phyloP scores from a whole-genome alignment of 1,140 invertebrate species.

The Drosophila kikkawai region DNA sequence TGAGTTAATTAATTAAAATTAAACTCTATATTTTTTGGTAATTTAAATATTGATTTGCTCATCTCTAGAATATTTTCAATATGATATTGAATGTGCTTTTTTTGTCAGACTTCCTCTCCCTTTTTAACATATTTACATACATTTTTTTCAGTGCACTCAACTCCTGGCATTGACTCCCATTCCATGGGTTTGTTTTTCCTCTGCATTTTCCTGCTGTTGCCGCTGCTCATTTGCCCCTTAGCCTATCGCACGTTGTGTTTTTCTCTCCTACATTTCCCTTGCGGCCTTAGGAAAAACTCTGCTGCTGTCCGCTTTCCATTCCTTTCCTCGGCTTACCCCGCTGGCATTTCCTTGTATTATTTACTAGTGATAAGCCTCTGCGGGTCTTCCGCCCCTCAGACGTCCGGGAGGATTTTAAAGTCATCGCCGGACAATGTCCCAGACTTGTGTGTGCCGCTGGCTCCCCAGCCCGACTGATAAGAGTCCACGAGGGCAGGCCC shows the following conservation, averaged over 20 bases:
- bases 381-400: constrained; percentile 64
- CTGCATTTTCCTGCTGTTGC: constrained; percentile 27
- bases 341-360: constrained; percentile 57
- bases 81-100: neutral
- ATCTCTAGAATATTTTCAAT: neutral
- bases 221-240: constrained; percentile 23
- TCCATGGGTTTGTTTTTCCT: constrained; percentile 63
- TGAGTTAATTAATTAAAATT: neutral
- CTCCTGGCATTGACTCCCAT: constrained; percentile 55
- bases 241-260: constrained; percentile 51
- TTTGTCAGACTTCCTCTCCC: neutral
- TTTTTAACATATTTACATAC: neutral
- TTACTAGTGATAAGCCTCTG: constrained; percentile 75
- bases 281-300: constrained; percentile 29
- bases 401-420: constrained; percentile 68
- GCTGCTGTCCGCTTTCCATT: neutral
- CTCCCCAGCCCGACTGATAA: constrained; percentile 57
- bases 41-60: too few species aligned
- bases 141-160: neutral
- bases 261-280: constrained; percentile 20
- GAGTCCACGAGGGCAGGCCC: constrained; percentile 12
- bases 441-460: constrained; percentile 37
- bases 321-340: constrained; percentile 13
- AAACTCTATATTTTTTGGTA: neutral
- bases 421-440: constrained; percentile 63